Evolutionary conservation across 2,113 vertebrate genomes (phyloP).

Genomic region (Shinisaurus crocodilurus): DNA sequence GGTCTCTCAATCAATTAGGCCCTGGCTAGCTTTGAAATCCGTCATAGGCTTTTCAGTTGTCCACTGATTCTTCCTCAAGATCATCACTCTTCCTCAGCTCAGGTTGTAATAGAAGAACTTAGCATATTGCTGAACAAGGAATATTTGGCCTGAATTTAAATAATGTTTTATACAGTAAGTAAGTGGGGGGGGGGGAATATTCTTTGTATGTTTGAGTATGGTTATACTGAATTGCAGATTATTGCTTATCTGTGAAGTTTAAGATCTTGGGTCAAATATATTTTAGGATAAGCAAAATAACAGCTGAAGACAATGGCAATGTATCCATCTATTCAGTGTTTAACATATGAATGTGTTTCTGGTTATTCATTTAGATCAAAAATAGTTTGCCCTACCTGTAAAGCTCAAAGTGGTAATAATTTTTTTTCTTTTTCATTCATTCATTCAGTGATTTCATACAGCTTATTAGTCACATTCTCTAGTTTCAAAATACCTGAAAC

Average conservation of each 20-base stretch:
- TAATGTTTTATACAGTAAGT: conserved; percentile 43
- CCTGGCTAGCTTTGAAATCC: conserved; percentile 48
- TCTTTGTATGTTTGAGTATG: conserved; percentile 37
- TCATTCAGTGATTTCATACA: neutral
- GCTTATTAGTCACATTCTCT: neutral
- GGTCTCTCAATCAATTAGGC: conserved; percentile 21
- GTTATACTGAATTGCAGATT: conserved; percentile 45
- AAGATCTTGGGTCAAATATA: conserved; percentile 30
- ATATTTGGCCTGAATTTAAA: conserved; percentile 60
- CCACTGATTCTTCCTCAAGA: conserved; percentile 54
- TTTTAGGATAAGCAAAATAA: conserved; percentile 40
- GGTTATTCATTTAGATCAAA: neutral
- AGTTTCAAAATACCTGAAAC: neutral
- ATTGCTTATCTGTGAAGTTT: conserved; percentile 56
- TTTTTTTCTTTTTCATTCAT: neutral
- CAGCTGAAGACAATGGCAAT: conserved; percentile 36
- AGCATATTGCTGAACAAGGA: conserved; percentile 60
- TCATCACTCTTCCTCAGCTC: conserved; percentile 51
- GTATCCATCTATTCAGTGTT: conserved; percentile 27
- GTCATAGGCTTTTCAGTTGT: conserved; percentile 55
- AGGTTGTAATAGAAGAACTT: conserved; percentile 46
- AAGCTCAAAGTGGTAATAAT: neutral
- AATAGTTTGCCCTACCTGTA: neutral
- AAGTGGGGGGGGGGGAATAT: conserved; percentile 39
- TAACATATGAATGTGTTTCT: neutral